Percentiles rank a stretch among this genome's conserved stretches.
These are phyloP conservation scores for Halichoeres trimaculatus DNA, from an alignment of 2,113 vertebrate genomes.

Conservation along the genomic window DNA sequence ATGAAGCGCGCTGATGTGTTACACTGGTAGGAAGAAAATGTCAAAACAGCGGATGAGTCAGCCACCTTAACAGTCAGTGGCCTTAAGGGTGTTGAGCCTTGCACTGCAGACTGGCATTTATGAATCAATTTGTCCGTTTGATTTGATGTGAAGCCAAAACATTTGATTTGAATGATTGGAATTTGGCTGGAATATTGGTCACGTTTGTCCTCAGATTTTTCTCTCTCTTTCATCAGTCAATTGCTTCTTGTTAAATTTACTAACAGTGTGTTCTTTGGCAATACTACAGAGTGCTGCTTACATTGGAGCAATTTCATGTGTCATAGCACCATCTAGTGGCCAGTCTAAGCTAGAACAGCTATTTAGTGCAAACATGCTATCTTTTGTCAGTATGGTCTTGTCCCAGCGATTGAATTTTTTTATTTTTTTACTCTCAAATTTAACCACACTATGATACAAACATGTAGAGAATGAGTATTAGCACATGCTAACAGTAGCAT, in stretches of 20 bases:
- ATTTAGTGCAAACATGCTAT: neutral
- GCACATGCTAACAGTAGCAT: too few species aligned
- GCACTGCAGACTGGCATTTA: neutral
- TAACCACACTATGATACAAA: too few species aligned
- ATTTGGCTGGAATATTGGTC: neutral
- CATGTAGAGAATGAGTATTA: too few species aligned
- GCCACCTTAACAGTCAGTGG: neutral
- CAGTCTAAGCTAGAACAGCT: neutral
- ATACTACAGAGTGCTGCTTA: conserved; percentile 6
- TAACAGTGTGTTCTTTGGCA: conserved; percentile 20
- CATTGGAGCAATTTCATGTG: neutral
- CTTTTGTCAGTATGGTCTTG: too few species aligned
- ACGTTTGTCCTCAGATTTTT: neutral
- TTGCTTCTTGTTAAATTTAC: conserved; percentile 50
- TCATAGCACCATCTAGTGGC: conserved; percentile 72
- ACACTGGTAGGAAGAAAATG: neutral
- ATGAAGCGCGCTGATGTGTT: neutral
- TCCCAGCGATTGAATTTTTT: too few species aligned
- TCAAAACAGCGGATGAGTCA: neutral
- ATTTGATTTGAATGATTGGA: neutral
- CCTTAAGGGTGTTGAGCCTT: neutral
- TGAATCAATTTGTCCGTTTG: neutral
- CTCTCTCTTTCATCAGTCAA: conserved; percentile 24
- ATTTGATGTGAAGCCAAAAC: neutral
- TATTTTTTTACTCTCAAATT: too few species aligned